phyloP scores from a whole-genome alignment of 2,113 vertebrate genomes.

The Hemibagrus wyckioides region DNA sequence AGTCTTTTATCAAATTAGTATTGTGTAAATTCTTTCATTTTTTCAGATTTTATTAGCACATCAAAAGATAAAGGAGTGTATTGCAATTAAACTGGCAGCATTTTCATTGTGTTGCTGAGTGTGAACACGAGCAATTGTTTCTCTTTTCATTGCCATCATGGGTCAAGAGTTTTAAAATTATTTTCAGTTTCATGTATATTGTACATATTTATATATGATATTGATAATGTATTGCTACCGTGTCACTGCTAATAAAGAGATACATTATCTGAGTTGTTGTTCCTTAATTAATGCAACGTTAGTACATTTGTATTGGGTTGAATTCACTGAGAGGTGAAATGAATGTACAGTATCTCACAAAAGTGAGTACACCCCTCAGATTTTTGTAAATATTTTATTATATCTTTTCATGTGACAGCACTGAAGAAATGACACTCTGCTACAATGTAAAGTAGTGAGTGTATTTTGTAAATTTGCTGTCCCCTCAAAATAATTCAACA shows the following conservation, averaged over 20 bases:
- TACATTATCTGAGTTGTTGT: constrained; percentile 25
- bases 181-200: constrained; percentile 43
- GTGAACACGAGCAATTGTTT: constrained; percentile 4
- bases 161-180: constrained; percentile 27
- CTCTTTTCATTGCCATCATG: background rate
- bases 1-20: constrained; percentile 1
- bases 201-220: constrained; percentile 47
- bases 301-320: no score
- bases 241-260: constrained; percentile 58
- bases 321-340: no score
- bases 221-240: constrained; percentile 49
- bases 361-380: no score
- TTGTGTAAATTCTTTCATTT: constrained; percentile 31
- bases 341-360: no score
- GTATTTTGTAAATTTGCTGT: no score
- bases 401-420: no score
- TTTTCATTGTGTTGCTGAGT: constrained; percentile 33
- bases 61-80: constrained; percentile 22
- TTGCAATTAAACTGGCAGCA: constrained; percentile 20
- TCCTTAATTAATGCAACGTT: background rate
- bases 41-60: constrained; percentile 6
- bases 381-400: no score
- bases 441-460: no score
- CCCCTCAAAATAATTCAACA: no score
- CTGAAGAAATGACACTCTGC: no score